Conservation (phyloP, 2,113 vertebrate species). For the Chionodraco myersi region DNA sequence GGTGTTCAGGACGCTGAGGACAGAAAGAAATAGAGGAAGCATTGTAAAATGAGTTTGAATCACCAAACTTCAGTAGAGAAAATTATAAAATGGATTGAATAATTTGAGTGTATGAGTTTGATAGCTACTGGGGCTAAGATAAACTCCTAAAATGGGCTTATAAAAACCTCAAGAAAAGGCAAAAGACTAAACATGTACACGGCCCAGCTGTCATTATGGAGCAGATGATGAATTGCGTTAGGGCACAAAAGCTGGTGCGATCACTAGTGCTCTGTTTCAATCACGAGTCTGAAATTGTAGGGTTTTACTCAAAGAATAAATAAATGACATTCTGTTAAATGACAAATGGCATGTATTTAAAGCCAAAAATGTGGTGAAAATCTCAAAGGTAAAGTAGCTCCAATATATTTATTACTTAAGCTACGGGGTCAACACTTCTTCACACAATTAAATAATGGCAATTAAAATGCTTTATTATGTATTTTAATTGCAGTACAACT, state of each 20-base stretch:
- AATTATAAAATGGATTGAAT: background rate
- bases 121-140: constrained; percentile 33
- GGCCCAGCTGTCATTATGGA: background rate
- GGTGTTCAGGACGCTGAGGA: constrained; percentile 91
- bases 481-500: background rate
- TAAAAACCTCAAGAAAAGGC: constrained; percentile 28
- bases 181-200: constrained; percentile 18
- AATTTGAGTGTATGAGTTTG: constrained; percentile 8
- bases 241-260: background rate
- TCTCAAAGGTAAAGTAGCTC: background rate
- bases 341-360: no score
- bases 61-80: background rate
- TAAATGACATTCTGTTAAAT: no score
- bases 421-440: background rate
- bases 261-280: no score
- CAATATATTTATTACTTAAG: background rate
- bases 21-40: constrained; percentile 19
- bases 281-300: no score
- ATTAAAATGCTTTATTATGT: constrained; percentile 5
- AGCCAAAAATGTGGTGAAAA: background rate
- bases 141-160: constrained; percentile 16
- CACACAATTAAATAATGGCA: background rate
- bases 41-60: background rate
- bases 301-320: no score
- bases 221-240: no score